phyloP scores from a whole-genome alignment of 2,888 invertebrate species.

The Pyrochroa serraticornis region DNA sequence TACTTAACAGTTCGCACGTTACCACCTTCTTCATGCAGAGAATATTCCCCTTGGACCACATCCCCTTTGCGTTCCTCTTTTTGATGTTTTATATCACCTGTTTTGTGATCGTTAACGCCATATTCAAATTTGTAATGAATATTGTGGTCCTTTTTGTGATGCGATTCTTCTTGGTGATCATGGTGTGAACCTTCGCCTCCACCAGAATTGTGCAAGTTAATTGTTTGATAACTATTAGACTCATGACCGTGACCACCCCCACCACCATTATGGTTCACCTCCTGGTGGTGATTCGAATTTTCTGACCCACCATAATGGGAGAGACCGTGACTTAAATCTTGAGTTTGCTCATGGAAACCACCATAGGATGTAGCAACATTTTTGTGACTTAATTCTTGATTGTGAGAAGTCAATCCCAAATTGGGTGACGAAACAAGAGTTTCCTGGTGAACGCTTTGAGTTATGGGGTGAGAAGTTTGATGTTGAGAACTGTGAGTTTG shows the following conservation, averaged over 20 bases:
- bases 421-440: no score
- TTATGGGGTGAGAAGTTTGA: no score
- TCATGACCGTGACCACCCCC: conserved; percentile 2
- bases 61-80: conserved; percentile 76
- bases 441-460: no score
- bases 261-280: conserved; percentile 12
- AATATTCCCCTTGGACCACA: conserved; percentile 68
- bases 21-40: conserved; percentile 71
- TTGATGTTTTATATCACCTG: conserved; percentile 76
- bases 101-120: conserved; percentile 74
- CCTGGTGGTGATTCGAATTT: conserved; percentile 11
- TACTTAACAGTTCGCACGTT: conserved; percentile 77
- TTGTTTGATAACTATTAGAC: conserved; percentile 14
- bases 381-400: no score
- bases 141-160: conserved; percentile 34
- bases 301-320: neutral
- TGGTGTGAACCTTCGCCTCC: conserved; percentile 1
- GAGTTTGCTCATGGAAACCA: no score
- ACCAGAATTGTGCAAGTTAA: conserved; percentile 8
- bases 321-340: neutral
- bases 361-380: no score
- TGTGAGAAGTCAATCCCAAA: no score
- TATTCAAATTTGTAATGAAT: conserved; percentile 72
- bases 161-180: conserved; percentile 10
- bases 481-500: no score